Evolutionary conservation across 2,888 invertebrate genomes (phyloP).

Genomic region (Phymatocera aterrima): DNA sequence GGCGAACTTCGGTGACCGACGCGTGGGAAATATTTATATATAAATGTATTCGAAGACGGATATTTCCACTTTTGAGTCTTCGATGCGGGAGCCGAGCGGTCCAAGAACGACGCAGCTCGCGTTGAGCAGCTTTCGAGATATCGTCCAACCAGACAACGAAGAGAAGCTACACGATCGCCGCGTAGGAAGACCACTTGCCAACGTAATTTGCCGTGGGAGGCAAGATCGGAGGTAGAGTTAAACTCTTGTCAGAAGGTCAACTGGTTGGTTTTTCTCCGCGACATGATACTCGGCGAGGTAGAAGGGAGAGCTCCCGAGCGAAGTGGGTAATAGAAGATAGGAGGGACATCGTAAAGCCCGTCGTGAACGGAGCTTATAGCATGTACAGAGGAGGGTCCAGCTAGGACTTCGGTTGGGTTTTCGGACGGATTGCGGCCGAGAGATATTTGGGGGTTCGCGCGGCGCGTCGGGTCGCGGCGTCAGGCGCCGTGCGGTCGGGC

Average conservation of each 20-base stretch:
- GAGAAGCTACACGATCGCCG: no score
- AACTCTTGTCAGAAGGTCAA: background rate
- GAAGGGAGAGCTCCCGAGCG: background rate
- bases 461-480: background rate
- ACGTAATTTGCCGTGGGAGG: no score
- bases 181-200: no score
- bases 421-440: slow-evolving; percentile 13
- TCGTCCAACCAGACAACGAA: no score
- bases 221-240: background rate
- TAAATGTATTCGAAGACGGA: no score
- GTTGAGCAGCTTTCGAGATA: no score
- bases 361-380: background rate
- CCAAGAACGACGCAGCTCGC: no score
- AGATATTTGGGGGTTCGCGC: slow-evolving; percentile 22
- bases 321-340: slow-evolving; percentile 12
- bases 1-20: no score
- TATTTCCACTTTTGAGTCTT: no score
- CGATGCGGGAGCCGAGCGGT: no score
- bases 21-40: no score
- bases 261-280: background rate
- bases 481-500: slow-evolving; percentile 41
- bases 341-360: slow-evolving; percentile 10
- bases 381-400: background rate
- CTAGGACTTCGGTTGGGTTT: background rate
- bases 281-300: background rate